These are phyloP conservation scores for Heterotilapia buettikoferi DNA, from an alignment of 2,113 vertebrate genomes.

Conservation along the genomic window DNA sequence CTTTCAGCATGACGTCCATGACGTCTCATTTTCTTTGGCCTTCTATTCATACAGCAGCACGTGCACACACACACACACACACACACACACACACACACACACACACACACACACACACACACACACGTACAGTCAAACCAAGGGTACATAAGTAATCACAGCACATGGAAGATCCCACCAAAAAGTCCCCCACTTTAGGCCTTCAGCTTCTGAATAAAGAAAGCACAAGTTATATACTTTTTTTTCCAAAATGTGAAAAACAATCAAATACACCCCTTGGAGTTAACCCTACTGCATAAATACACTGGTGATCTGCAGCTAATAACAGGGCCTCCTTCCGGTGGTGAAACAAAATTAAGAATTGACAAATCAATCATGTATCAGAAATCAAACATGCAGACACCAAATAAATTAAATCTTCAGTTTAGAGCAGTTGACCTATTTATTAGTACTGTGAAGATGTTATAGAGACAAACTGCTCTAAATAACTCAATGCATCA, in stretches of 20 bases:
- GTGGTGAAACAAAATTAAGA: background rate
- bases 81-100: too few species aligned
- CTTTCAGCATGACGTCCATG: too few species aligned
- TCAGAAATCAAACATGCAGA: background rate
- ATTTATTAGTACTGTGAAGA: background rate
- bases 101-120: too few species aligned
- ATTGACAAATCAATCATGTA: background rate
- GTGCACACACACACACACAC: rapidly evolving
- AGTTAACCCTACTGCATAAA: background rate
- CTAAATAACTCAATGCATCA: background rate
- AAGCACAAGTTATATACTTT: too few species aligned
- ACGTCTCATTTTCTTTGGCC: too few species aligned
- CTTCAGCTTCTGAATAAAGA: too few species aligned
- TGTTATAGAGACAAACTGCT: background rate
- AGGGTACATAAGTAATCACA: too few species aligned
- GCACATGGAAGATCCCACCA: too few species aligned
- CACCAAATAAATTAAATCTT: background rate
- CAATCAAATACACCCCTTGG: background rate
- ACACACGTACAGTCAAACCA: too few species aligned
- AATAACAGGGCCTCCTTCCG: background rate
- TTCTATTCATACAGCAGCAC: too few species aligned
- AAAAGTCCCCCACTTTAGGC: too few species aligned
- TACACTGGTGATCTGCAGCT: background rate
- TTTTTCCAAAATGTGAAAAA: too few species aligned
- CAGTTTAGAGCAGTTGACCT: background rate